Conservation (phyloP, 2,113 vertebrate genomes). For the Ammospiza nelsoni region DNA sequence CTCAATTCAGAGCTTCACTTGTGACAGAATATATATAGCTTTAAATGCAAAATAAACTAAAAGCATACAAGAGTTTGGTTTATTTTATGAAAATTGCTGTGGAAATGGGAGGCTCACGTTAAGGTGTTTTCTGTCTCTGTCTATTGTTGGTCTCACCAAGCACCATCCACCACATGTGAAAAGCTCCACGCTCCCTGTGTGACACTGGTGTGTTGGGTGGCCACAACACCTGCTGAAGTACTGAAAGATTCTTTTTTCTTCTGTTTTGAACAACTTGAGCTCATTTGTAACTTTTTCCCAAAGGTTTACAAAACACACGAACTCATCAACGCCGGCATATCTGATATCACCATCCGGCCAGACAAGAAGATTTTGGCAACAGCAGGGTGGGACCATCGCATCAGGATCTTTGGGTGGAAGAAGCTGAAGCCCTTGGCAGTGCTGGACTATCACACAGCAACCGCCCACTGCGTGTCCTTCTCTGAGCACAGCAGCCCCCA, state of each 20-base stretch:
- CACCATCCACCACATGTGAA: neutral
- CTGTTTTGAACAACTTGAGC: neutral
- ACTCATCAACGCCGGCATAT: constrained; percentile 89
- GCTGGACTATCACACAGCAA: constrained; percentile 87
- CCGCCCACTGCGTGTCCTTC: constrained; percentile 85
- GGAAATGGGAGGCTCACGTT: neutral
- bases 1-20: neutral
- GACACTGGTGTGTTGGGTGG: neutral
- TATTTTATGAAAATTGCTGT: neutral
- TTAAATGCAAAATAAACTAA: neutral
- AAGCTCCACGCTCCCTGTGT: neutral
- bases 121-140: neutral
- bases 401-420: constrained; percentile 91
- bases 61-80: neutral
- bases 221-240: neutral
- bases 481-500: constrained; percentile 75
- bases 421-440: constrained; percentile 89
- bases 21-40: neutral
- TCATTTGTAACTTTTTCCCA: constrained; percentile 4
- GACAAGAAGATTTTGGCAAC: constrained; percentile 88
- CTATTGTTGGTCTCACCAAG: neutral
- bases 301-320: constrained; percentile 79
- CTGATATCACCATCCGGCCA: constrained; percentile 82
- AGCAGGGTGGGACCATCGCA: constrained; percentile 91
- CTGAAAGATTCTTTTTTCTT: neutral